phyloP scores from a whole-genome alignment of 2,888 invertebrate genomes.

The Sphaerophoria taeniata region DNA sequence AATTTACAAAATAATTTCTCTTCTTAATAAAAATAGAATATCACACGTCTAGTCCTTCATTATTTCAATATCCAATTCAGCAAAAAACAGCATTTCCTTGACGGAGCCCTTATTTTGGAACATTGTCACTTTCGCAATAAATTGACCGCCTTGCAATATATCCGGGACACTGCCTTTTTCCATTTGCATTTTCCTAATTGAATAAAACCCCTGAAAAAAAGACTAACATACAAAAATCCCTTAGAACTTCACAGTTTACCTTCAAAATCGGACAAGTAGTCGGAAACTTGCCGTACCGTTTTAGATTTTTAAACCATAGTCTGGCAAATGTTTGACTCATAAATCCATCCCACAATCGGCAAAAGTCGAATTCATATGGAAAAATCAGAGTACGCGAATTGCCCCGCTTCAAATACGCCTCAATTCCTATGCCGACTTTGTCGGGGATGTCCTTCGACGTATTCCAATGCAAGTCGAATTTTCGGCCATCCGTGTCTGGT shows the following conservation, averaged over 20 bases:
- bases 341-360: conserved; percentile 34
- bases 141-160: background rate
- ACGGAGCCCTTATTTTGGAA: background rate
- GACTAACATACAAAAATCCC: background rate
- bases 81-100: background rate
- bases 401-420: background rate
- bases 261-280: conserved; percentile 15
- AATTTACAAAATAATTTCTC: background rate
- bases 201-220: conserved; percentile 17
- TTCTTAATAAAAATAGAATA: background rate
- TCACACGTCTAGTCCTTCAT: background rate
- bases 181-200: background rate
- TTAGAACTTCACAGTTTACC: background rate
- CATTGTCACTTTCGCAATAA: conserved; percentile 2
- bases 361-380: conserved; percentile 23
- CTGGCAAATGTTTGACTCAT: conserved; percentile 28
- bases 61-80: background rate
- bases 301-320: conserved; percentile 1
- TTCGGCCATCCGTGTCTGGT: background rate
- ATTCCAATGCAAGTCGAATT: conserved; percentile 17
- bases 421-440: background rate
- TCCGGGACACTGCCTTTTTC: conserved; percentile 7
- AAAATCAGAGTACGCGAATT: background rate
- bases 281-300: conserved; percentile 22
- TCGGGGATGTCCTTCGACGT: background rate